Conservation (phyloP, 2,797 vertebrate genomes). For the Phataginus tetradactyla region DNA sequence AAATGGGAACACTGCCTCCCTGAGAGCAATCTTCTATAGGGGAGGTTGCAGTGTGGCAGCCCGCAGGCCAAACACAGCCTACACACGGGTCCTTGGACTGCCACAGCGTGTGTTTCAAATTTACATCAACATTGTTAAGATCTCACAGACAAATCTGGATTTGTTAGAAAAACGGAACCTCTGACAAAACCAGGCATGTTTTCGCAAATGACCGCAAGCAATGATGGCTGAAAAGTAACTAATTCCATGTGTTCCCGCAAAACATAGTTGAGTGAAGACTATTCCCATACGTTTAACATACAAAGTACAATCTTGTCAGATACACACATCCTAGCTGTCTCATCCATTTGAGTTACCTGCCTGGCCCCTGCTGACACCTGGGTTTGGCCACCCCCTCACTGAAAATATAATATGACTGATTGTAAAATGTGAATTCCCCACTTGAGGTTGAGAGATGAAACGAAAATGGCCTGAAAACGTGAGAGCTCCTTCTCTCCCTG, state of each 20-base stretch:
- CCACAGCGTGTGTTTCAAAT: fast-evolving
- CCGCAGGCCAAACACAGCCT: fast-evolving
- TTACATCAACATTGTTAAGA: fast-evolving
- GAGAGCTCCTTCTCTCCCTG: background rate
- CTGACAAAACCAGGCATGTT: fast-evolving
- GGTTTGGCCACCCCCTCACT: fast-evolving
- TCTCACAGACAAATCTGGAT: background rate
- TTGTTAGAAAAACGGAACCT: fast-evolving
- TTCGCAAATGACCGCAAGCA: background rate
- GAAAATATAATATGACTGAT: fast-evolving
- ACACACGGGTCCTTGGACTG: fast-evolving
- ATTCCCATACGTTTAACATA: fast-evolving
- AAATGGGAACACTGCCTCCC: background rate
- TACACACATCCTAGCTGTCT: background rate
- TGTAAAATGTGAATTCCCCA: fast-evolving
- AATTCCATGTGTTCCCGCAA: fast-evolving
- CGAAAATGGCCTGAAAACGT: fast-evolving
- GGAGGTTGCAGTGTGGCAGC: fast-evolving
- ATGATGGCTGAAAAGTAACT: fast-evolving
- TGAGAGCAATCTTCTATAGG: background rate
- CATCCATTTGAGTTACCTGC: fast-evolving
- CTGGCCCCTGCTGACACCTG: background rate
- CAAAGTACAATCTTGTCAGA: fast-evolving
- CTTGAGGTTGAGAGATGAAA: background rate
- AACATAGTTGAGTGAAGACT: background rate